These are phyloP conservation scores for Ophraella communa DNA, from an alignment of 2,888 invertebrate genomes.

Conservation along the genomic window DNA sequence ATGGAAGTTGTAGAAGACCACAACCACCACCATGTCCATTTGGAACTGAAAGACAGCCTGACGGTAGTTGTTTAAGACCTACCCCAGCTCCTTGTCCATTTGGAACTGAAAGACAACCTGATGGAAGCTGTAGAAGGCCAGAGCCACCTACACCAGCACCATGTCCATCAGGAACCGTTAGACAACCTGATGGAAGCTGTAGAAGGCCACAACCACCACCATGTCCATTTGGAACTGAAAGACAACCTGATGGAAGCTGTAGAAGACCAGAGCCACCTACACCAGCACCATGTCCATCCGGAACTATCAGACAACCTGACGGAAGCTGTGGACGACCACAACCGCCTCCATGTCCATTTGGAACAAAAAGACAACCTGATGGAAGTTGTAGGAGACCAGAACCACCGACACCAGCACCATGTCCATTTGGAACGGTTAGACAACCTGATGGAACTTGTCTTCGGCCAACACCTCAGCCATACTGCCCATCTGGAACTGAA, in stretches of 20 bases:
- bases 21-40: conserved; percentile 27
- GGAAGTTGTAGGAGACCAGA: not conserved
- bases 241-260: conserved; percentile 24
- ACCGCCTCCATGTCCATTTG: conserved; percentile 20
- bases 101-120: conserved; percentile 21
- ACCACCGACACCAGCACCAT: conserved; percentile 19
- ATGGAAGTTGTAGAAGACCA: conserved; percentile 23
- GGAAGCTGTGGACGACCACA: conserved; percentile 26
- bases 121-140: conserved; percentile 24
- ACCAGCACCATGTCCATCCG: conserved; percentile 29
- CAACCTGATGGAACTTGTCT: conserved; percentile 27
- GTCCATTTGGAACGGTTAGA: conserved; percentile 30
- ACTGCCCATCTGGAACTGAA: conserved; percentile 26
- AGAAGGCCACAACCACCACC: conserved; percentile 24
- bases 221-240: conserved; percentile 29
- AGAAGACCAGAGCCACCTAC: conserved; percentile 16
- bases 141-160: conserved; percentile 19
- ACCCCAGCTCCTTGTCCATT: conserved; percentile 27
- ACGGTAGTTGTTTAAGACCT: conserved; percentile 25
- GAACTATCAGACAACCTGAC: conserved; percentile 22
- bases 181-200: conserved; percentile 26
- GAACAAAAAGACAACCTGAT: conserved; percentile 1
- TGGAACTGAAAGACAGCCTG: conserved; percentile 19
- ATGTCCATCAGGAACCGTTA: conserved; percentile 26
- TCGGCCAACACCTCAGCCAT: not conserved